Percentiles rank a stretch among this genome's conserved stretches.
phyloP scores from a whole-genome alignment of 2,113 vertebrate genomes.

The Passer montanus region DNA sequence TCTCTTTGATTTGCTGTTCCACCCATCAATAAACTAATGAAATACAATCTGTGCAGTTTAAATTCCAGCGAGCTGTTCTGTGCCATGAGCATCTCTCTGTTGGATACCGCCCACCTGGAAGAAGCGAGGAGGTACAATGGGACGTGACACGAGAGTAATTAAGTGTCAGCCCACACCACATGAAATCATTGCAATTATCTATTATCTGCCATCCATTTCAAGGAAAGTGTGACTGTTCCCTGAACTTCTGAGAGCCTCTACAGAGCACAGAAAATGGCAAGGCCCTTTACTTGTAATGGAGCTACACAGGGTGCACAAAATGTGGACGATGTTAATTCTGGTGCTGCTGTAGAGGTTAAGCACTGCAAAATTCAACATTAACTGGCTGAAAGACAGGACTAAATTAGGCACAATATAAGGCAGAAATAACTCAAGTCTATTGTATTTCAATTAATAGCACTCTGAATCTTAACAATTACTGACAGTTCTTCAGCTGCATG shows the following conservation, averaged over 20 bases:
- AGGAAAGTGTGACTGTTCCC: not conserved
- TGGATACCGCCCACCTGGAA: conserved; percentile 85
- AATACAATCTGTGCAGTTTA: conserved; percentile 84
- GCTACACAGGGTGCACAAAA: not conserved
- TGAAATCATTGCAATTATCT: not conserved
- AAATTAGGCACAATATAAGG: not conserved
- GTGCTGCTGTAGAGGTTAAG: not conserved
- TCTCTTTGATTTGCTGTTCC: conserved; percentile 85
- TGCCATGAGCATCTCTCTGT: conserved; percentile 87
- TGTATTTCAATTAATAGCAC: not conserved
- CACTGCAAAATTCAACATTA: not conserved
- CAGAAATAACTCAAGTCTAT: not conserved
- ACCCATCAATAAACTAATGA: conserved; percentile 87
- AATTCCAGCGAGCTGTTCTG: conserved; percentile 87
- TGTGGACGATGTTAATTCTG: fast-evolving
- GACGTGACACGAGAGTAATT: not conserved
- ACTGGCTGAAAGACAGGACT: not conserved
- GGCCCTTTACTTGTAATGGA: not conserved
- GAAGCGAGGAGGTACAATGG: conserved; percentile 8
- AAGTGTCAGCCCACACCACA: not conserved
- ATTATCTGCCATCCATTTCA: not conserved
- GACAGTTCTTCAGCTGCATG: not conserved
- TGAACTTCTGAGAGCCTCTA: not conserved
- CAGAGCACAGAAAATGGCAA: not conserved
- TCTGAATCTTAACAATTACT: not conserved